Conservation (phyloP, 2,113 vertebrate genomes). For the Apteryx mantelli region DNA sequence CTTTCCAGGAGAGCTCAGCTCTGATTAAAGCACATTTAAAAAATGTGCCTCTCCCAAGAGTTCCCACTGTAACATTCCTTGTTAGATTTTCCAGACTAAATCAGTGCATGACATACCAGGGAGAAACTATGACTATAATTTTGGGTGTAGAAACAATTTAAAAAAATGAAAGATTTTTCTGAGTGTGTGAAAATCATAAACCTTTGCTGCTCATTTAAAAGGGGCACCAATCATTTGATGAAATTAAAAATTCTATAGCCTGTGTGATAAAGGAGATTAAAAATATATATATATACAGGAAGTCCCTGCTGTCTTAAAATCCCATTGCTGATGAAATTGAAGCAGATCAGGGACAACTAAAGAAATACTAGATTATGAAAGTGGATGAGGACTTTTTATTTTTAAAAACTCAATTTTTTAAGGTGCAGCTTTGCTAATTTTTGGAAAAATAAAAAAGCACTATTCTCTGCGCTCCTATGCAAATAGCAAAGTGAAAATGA, state of each 20-base stretch:
- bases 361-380: neutral
- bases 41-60: neutral
- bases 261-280: neutral
- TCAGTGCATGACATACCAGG: neutral
- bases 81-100: neutral
- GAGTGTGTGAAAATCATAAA: neutral
- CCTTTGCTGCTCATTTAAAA: neutral
- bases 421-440: neutral
- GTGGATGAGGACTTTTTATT: neutral
- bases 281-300: neutral
- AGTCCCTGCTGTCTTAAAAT: neutral
- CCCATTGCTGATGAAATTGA: neutral
- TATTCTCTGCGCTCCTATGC: neutral
- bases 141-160: neutral
- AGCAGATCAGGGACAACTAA: neutral
- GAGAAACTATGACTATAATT: neutral
- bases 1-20: slow-evolving; percentile 21
- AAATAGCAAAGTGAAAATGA: neutral
- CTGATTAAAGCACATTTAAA: slow-evolving; percentile 21
- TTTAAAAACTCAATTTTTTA: neutral
- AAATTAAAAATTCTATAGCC: neutral
- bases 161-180: neutral
- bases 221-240: neutral
- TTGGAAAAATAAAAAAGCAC: neutral
- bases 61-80: neutral